Conservation (phyloP, 1,140 invertebrate species). For the Drosophila kanapiae region DNA sequence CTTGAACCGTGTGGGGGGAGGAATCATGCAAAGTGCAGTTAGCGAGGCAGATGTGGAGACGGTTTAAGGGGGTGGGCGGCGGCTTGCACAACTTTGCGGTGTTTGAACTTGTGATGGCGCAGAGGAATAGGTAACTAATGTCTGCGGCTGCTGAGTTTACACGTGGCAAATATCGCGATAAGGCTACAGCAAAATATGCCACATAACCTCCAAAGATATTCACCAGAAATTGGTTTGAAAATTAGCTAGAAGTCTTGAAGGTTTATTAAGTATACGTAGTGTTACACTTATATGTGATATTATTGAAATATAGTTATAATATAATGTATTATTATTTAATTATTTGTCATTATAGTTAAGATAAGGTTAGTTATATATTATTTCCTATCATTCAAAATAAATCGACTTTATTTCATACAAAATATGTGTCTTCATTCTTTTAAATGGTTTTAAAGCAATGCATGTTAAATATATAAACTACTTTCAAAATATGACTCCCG, state of each 20-base stretch:
- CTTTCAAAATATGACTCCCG: not conserved
- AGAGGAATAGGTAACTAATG: constrained; percentile 57
- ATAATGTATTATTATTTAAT: too few relatives aligned
- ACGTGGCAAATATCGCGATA: constrained; percentile 6
- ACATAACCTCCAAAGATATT: too few relatives aligned
- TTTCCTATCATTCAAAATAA: too few relatives aligned
- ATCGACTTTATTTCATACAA: too few relatives aligned
- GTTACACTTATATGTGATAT: not conserved
- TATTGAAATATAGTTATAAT: not conserved
- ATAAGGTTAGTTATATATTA: too few relatives aligned
- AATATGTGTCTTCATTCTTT: too few relatives aligned
- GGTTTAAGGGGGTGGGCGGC: constrained; percentile 7
- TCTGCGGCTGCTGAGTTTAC: constrained; percentile 54
- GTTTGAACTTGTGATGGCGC: constrained; percentile 75
- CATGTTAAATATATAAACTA: not conserved
- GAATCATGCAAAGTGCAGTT: constrained; percentile 21
- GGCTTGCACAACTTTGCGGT: constrained; percentile 72
- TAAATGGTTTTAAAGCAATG: too few relatives aligned
- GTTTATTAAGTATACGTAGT: not conserved
- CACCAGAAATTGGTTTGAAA: not conserved
- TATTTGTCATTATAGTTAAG: too few relatives aligned
- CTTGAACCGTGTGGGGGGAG: constrained; percentile 10
- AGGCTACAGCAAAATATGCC: not conserved
- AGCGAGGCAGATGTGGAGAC: not conserved
- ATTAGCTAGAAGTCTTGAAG: not conserved